Conservation (phyloP, 2,797 vertebrate species). For the Tadarida brasiliensis region DNA sequence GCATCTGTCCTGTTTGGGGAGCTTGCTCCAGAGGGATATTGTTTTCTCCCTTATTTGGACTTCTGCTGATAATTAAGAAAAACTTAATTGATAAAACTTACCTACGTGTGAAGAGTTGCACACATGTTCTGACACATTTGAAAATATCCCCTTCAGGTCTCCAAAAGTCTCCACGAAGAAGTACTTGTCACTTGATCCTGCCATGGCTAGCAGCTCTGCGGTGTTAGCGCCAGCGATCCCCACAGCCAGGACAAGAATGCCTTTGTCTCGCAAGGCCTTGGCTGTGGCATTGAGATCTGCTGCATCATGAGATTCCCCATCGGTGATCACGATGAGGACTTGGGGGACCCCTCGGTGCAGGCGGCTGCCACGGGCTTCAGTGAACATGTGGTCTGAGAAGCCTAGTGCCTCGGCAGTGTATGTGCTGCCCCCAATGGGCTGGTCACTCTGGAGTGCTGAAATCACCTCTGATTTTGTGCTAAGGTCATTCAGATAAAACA, state of each 20-base stretch:
- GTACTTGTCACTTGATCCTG: slow-evolving; percentile 84
- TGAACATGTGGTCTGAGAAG: slow-evolving; percentile 82
- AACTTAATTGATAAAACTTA: slow-evolving; percentile 57
- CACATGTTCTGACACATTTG: slow-evolving; percentile 79
- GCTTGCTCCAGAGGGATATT: neutral
- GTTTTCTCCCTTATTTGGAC: neutral
- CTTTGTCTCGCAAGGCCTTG: slow-evolving; percentile 79
- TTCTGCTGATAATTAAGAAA: neutral
- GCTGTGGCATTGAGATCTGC: slow-evolving; percentile 72
- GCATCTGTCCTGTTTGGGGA: neutral
- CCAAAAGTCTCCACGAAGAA: slow-evolving; percentile 86
- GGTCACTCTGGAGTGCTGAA: slow-evolving; percentile 72
- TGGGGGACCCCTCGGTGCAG: slow-evolving; percentile 81
- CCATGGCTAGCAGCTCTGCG: slow-evolving; percentile 83
- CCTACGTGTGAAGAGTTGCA: slow-evolving; percentile 84
- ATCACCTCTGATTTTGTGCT: slow-evolving; percentile 78
- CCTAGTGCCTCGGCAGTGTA: slow-evolving; percentile 79
- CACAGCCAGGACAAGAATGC: slow-evolving; percentile 84
- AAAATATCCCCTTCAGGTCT: slow-evolving; percentile 82
- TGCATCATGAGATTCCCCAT: slow-evolving; percentile 84
- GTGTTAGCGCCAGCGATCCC: slow-evolving; percentile 81
- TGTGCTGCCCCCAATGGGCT: slow-evolving; percentile 59
- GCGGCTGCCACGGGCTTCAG: slow-evolving; percentile 78
- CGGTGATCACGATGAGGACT: slow-evolving; percentile 86
- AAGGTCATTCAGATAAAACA: slow-evolving; percentile 80